phyloP scores from a whole-genome alignment of 2,888 invertebrate species.

The Choreutis nemorana region DNA sequence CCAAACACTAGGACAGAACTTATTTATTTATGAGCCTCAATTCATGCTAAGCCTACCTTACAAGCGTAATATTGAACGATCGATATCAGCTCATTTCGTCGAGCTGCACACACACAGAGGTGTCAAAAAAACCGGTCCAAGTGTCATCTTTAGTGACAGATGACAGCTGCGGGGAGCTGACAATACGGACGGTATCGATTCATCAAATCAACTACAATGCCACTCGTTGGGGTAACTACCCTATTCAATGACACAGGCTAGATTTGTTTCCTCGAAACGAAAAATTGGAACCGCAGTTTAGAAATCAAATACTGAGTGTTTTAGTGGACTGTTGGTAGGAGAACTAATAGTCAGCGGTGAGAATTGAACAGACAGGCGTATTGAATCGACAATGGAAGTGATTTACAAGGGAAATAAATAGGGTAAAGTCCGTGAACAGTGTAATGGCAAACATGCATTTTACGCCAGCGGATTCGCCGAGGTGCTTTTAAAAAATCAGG shows the following conservation, averaged over 20 bases:
- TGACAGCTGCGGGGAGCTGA: slow-evolving; percentile 55
- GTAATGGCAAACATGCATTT: slow-evolving; percentile 59
- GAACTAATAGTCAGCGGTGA: slow-evolving; percentile 28
- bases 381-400: slow-evolving; percentile 50
- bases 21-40: slow-evolving; percentile 62
- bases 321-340: slow-evolving; percentile 9
- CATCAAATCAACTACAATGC: slow-evolving; percentile 46
- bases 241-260: slow-evolving; percentile 29
- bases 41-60: slow-evolving; percentile 44
- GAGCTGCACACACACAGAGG: slow-evolving; percentile 43
- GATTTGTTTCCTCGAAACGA: slow-evolving; percentile 9
- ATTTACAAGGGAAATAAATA: slow-evolving; percentile 59
- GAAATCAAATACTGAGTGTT: slow-evolving; percentile 17
- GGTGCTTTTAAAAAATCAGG: slow-evolving; percentile 16
- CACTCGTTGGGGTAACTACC: slow-evolving; percentile 40
- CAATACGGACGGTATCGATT: slow-evolving; percentile 51
- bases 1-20: slow-evolving; percentile 54
- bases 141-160: slow-evolving; percentile 57
- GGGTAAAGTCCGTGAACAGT: slow-evolving; percentile 52
- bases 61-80: slow-evolving; percentile 53
- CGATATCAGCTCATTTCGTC: slow-evolving; percentile 57
- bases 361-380: slow-evolving; percentile 44
- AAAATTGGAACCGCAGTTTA: slow-evolving; percentile 16
- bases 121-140: slow-evolving; percentile 50
- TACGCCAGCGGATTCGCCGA: slow-evolving; percentile 38